Percentiles rank a stretch among this genome's conserved stretches.
phyloP scores from a whole-genome alignment of 1,140 invertebrate genomes.

The Tenebrio molitor region DNA sequence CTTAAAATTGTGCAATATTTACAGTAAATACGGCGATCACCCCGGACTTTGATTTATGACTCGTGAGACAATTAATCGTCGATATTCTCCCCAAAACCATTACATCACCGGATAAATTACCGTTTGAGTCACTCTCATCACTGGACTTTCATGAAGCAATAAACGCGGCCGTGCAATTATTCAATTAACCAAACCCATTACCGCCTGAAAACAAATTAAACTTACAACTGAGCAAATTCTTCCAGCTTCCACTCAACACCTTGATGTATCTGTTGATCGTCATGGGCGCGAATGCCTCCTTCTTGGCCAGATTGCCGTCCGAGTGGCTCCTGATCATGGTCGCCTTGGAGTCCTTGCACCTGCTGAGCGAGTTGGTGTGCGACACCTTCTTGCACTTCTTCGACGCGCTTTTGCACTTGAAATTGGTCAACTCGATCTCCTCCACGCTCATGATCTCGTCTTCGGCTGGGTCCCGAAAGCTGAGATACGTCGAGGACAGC shows the following conservation, averaged over 20 bases:
- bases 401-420: slow-evolving; percentile 42
- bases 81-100: neutral
- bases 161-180: neutral
- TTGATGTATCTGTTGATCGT: slow-evolving; percentile 73
- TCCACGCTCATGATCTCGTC: slow-evolving; percentile 56
- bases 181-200: neutral
- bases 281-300: slow-evolving; percentile 63
- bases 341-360: slow-evolving; percentile 50
- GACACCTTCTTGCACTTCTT: slow-evolving; percentile 56
- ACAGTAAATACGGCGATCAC: neutral
- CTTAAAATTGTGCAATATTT: slow-evolving; percentile 6
- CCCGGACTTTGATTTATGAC: slow-evolving; percentile 2
- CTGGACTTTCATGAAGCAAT: no score
- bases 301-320: slow-evolving; percentile 63
- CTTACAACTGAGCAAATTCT: slow-evolving; percentile 76
- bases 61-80: neutral
- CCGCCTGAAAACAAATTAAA: slow-evolving; percentile 54
- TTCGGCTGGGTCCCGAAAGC: slow-evolving; percentile 64
- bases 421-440: slow-evolving; percentile 42
- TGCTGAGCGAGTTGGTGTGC: slow-evolving; percentile 61
- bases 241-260: slow-evolving; percentile 75
- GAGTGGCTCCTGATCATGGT: slow-evolving; percentile 62
- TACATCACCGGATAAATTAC: no score
- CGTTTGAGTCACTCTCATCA: no score
- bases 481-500: slow-evolving; percentile 64